Evolutionary conservation across 2,888 invertebrate genomes (phyloP).

Genomic region (Athripsodes cinereus): DNA sequence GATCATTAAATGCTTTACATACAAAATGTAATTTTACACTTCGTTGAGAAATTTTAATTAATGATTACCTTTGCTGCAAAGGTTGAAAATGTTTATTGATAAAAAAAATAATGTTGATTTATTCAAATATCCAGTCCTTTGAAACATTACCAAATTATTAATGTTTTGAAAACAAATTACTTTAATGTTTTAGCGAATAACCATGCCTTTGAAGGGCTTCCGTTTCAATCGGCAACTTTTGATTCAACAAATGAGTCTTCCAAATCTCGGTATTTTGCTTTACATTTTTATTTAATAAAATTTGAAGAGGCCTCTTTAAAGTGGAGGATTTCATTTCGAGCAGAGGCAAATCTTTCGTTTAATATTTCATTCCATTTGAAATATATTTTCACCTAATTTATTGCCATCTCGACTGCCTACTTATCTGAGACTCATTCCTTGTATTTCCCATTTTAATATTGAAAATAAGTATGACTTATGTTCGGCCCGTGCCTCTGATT

Average conservation of each 20-base stretch:
- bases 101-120: conserved; percentile 1
- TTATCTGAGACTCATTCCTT: background rate
- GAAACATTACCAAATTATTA: conserved; percentile 4
- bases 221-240: conserved; percentile 3
- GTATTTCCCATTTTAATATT: background rate
- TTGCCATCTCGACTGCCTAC: conserved; percentile 10
- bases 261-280: conserved; percentile 1
- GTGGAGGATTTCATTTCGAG: conserved; percentile 11
- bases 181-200: background rate
- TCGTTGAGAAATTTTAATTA: conserved; percentile 11
- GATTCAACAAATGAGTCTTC: conserved; percentile 12
- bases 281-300: conserved; percentile 4
- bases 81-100: background rate
- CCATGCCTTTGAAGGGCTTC: conserved; percentile 4
- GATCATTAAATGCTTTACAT: too few species aligned
- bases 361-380: conserved; percentile 17
- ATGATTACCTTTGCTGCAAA: conserved; percentile 5
- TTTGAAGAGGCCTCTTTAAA: conserved; percentile 4
- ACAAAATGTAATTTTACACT: conserved; percentile 4
- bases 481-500: too few species aligned
- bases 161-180: conserved; percentile 7
- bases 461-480: too few species aligned
- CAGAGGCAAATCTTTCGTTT: conserved; percentile 12
- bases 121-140: background rate
- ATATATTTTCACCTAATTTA: conserved; percentile 16